Conservation (phyloP, 2,888 invertebrate species). For the Stramonita haemastoma region DNA sequence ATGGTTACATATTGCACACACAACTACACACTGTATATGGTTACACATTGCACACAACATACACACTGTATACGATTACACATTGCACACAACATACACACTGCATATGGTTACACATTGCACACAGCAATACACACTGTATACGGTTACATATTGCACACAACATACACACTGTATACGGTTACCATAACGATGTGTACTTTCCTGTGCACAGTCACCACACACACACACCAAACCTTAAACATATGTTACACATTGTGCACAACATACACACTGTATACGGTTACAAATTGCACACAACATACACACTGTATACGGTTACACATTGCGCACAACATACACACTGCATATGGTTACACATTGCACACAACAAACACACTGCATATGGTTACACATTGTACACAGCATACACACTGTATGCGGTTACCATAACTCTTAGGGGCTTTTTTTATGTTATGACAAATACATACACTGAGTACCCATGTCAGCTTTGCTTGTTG, state of each 20-base stretch:
- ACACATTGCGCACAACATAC: no score
- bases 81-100: background rate
- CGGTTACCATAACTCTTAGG: no score
- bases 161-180: background rate
- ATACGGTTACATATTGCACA: background rate
- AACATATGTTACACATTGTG: no score
- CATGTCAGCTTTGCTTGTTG: no score
- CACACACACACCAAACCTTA: constrained; percentile 1
- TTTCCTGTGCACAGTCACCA: background rate
- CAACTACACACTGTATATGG: background rate
- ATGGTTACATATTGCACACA: background rate
- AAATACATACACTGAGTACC: no score
- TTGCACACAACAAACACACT: no score
- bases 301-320: no score
- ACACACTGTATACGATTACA: constrained; percentile 53
- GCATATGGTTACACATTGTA: background rate
- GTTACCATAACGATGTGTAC: background rate
- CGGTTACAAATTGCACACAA: no score
- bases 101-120: background rate
- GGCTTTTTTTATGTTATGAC: no score
- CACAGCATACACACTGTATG: background rate
- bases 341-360: no score
- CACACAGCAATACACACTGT: background rate
- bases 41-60: background rate
- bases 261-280: no score